Evolutionary conservation across 2,113 vertebrate species (phyloP).

Genomic region (Chionodraco myersi): DNA sequence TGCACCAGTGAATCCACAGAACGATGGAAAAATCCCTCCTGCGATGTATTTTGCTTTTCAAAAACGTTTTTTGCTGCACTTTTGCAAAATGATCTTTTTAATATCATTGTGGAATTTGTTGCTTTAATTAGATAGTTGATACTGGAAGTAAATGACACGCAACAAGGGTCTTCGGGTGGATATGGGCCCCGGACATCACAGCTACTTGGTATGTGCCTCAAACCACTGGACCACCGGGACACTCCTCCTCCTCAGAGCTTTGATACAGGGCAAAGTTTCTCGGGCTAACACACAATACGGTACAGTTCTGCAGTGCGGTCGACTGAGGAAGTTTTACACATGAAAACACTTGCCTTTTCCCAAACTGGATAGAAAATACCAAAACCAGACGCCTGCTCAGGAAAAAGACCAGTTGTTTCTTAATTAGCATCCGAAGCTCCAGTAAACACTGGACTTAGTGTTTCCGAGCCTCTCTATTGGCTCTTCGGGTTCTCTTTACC

Average conservation of each 20-base stretch:
- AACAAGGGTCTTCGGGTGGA: conserved; percentile 46
- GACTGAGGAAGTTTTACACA: conserved; percentile 69
- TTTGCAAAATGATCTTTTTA: background rate
- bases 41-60: background rate
- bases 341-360: conserved; percentile 73
- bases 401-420: conserved; percentile 71
- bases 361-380: conserved; percentile 67
- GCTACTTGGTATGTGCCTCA: conserved; percentile 36
- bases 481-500: conserved; percentile 53
- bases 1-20: conserved; percentile 34
- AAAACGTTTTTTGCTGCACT: background rate
- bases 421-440: conserved; percentile 67
- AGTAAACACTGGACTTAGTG: conserved; percentile 75
- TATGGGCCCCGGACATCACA: conserved; percentile 30
- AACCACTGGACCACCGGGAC: conserved; percentile 65
- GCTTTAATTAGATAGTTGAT: background rate
- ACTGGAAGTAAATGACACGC: conserved; percentile 21
- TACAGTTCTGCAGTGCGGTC: conserved; percentile 64
- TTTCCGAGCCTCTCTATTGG: conserved; percentile 62
- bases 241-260: conserved; percentile 30
- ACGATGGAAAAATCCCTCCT: conserved; percentile 9
- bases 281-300: conserved; percentile 45
- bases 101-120: background rate
- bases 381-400: conserved; percentile 71
- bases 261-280: conserved; percentile 38